Conservation (phyloP, 2,113 vertebrate species). For the Sterrhoptilus dennistouni region DNA sequence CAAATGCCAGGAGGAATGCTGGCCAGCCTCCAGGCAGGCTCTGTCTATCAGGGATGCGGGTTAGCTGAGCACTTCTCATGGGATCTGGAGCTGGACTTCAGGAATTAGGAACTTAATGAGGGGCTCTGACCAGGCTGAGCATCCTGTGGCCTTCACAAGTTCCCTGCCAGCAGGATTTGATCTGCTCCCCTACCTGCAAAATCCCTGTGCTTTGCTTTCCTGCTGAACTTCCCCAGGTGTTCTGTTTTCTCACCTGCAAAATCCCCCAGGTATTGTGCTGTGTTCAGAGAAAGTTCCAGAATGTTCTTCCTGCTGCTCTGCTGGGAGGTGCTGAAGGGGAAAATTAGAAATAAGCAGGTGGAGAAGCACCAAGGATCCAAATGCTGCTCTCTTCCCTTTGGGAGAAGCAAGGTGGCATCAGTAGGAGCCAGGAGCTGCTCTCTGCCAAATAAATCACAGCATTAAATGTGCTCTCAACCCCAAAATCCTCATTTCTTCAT, state of each 20-base stretch:
- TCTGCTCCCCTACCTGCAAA: background rate
- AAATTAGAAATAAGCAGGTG: background rate
- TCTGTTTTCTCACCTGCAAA: background rate
- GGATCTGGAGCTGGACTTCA: background rate
- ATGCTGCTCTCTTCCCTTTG: background rate
- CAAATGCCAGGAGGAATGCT: conserved; percentile 30
- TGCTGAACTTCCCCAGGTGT: background rate
- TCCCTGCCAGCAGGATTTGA: background rate
- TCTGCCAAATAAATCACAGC: background rate
- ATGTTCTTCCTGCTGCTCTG: background rate
- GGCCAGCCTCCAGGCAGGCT: background rate
- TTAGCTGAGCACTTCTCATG: background rate
- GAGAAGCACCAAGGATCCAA: background rate
- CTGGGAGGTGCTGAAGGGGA: background rate
- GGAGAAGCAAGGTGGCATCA: background rate
- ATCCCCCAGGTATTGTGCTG: background rate
- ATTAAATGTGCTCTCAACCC: background rate
- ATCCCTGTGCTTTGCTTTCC: background rate
- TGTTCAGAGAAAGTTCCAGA: background rate
- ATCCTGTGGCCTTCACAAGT: conserved; percentile 2
- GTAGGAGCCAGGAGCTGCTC: too few relatives aligned
- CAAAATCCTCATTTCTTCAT: background rate
- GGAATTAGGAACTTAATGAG: background rate
- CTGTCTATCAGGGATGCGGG: background rate
- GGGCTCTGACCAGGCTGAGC: background rate